Percentiles rank a stretch among this genome's conserved stretches.
These are phyloP conservation scores for Corapipo altera DNA, from an alignment of 2,113 vertebrate genomes.

Conservation along the genomic window DNA sequence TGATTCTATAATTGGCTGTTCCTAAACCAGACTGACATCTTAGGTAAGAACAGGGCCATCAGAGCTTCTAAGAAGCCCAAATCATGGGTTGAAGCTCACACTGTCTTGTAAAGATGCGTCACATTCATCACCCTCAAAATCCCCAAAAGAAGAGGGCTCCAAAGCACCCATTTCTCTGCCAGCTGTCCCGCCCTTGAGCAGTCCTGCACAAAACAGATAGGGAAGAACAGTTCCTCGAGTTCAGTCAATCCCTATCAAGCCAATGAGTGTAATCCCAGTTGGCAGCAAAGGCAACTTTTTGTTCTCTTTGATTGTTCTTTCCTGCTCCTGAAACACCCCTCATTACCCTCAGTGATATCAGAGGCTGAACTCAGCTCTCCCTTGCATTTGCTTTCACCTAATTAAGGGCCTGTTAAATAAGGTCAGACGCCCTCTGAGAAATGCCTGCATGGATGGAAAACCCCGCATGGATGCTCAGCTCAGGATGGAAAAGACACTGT, in stretches of 20 bases:
- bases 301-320: neutral
- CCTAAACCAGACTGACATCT: neutral
- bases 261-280: neutral
- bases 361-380: neutral
- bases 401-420: conserved; percentile 54
- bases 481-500: neutral
- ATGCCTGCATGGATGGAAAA: neutral
- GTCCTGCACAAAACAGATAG: neutral
- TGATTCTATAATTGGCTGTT: neutral
- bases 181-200: neutral
- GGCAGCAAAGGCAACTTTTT: conserved; percentile 6
- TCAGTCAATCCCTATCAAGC: neutral
- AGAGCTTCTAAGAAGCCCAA: neutral
- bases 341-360: neutral
- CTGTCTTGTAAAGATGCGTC: neutral
- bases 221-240: neutral
- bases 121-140: neutral
- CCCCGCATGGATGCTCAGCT: neutral
- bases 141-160: neutral
- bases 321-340: neutral
- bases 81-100: accelerated
- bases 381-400: conserved; percentile 14
- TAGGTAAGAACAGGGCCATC: neutral
- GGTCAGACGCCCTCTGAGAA: conserved; percentile 26
- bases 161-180: neutral